These are phyloP conservation scores for Goniozus legneri DNA, from an alignment of 1,140 invertebrate species.

Conservation along the genomic window DNA sequence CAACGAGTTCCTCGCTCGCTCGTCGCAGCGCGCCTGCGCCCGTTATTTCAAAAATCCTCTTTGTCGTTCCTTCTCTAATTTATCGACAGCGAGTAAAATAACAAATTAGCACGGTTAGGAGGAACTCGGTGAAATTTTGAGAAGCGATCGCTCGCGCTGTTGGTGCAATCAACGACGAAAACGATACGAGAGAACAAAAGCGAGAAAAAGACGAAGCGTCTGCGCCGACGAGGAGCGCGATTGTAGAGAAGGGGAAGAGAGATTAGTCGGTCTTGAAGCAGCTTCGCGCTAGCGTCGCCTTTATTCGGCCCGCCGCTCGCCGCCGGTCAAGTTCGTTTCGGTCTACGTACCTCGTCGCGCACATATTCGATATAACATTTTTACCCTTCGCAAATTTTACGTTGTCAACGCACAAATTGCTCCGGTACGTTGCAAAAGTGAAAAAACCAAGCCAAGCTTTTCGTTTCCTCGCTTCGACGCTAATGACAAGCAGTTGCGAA, in stretches of 20 bases:
- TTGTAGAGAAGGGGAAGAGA: constrained; percentile 18
- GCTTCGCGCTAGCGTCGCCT: constrained; percentile 38
- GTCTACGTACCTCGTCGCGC: too few relatives aligned
- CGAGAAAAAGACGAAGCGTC: constrained; percentile 4
- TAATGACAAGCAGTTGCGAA: too few relatives aligned
- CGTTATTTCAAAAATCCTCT: constrained; percentile 9
- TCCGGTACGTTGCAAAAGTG: too few relatives aligned
- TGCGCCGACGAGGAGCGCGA: not conserved
- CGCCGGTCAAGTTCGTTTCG: constrained; percentile 22
- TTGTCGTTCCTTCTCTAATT: too few relatives aligned
- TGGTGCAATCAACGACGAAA: constrained; percentile 6
- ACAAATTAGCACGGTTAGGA: too few relatives aligned
- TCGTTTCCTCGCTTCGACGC: too few relatives aligned
- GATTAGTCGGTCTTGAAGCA: constrained; percentile 25
- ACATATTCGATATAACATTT: too few relatives aligned
- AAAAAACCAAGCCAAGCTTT: too few relatives aligned
- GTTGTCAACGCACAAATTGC: too few relatives aligned
- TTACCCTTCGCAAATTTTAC: too few relatives aligned
- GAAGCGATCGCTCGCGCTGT: constrained; percentile 23
- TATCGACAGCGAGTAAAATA: too few relatives aligned
- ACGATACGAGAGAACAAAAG: constrained; percentile 4
- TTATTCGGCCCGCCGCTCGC: constrained; percentile 31
- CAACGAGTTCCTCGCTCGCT: constrained; percentile 16
- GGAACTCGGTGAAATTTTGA: too few relatives aligned
- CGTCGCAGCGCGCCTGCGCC: constrained; percentile 2